Evolutionary conservation across 2,113 vertebrate species (phyloP).

Genomic region (Tenrec ecaudatus): DNA sequence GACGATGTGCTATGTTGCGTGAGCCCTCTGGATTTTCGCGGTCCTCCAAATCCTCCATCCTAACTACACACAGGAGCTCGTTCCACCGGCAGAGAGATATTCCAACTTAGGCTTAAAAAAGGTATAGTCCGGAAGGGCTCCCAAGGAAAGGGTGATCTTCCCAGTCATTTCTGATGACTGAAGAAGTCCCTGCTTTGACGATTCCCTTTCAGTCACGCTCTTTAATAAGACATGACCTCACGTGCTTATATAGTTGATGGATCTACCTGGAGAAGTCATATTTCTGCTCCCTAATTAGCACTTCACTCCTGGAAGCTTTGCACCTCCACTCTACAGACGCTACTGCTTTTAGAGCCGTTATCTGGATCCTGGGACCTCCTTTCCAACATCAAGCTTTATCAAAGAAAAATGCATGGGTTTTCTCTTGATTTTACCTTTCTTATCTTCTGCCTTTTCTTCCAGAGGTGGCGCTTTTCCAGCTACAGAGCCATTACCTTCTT

Average conservation of each 20-base stretch:
- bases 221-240: not conserved
- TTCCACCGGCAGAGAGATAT: not conserved
- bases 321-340: not conserved
- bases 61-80: not conserved
- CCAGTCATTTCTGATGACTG: not conserved
- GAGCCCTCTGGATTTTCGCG: not conserved
- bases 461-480: constrained; percentile 83
- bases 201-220: not conserved
- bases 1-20: not conserved
- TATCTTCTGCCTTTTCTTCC: constrained; percentile 86
- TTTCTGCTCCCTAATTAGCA: not conserved
- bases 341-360: not conserved
- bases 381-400: constrained; percentile 35
- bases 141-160: not conserved
- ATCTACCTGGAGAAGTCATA: not conserved
- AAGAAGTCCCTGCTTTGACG: not conserved
- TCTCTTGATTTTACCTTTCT: constrained; percentile 89
- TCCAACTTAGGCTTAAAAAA: not conserved
- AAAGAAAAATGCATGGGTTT: constrained; percentile 33
- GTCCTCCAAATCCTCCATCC: not conserved
- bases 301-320: not conserved
- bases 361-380: not conserved
- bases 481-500: constrained; percentile 86
- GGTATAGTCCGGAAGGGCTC: not conserved
- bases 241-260: not conserved